phyloP scores from a whole-genome alignment of 2,113 vertebrate species.

The Brienomyrus longianalis region DNA sequence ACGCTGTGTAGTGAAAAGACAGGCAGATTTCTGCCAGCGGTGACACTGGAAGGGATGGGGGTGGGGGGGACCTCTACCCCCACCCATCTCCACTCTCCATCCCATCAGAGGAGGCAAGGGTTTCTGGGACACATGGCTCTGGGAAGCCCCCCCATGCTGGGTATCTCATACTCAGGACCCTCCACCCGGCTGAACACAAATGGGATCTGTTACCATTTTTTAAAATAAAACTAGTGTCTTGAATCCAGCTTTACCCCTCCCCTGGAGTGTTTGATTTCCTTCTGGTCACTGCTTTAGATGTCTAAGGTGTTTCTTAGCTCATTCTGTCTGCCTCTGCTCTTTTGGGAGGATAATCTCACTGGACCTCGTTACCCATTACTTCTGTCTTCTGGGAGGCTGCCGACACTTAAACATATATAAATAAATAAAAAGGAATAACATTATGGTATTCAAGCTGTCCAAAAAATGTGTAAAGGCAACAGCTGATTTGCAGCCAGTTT shows the following conservation, averaged over 20 bases:
- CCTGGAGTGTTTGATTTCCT: background rate
- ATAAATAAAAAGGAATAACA: background rate
- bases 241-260: background rate
- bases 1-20: slow-evolving; percentile 9
- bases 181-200: background rate
- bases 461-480: slow-evolving; percentile 51
- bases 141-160: background rate
- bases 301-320: background rate
- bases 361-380: slow-evolving; percentile 14
- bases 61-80: background rate
- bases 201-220: background rate
- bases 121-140: slow-evolving; percentile 16
- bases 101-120: slow-evolving; percentile 19
- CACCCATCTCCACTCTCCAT: background rate
- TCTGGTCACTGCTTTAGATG: background rate
- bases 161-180: background rate
- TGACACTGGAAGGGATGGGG: background rate
- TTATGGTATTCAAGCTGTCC: background rate
- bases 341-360: background rate
- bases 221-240: background rate
- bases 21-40: slow-evolving; percentile 18
- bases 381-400: slow-evolving; percentile 1
- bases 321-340: background rate
- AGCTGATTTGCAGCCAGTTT: slow-evolving; percentile 74
- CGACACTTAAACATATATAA: background rate